phyloP scores from a whole-genome alignment of 2,888 invertebrate genomes.

The Gymnocheta viridis region DNA sequence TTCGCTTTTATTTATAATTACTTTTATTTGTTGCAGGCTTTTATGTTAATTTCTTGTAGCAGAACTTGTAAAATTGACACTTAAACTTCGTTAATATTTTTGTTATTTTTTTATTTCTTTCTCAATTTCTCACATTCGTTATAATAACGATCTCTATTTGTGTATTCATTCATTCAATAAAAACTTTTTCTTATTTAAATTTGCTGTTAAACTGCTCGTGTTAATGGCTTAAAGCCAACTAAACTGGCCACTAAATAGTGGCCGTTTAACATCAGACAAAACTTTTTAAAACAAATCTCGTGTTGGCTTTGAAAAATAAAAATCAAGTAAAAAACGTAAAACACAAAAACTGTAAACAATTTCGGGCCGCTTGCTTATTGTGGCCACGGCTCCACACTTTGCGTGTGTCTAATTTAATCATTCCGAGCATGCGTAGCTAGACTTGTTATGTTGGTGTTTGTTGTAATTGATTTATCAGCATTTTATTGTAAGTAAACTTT shows the following conservation, averaged over 20 bases:
- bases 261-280: conserved; percentile 45
- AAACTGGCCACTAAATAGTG: conserved; percentile 71
- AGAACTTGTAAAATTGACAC: neutral
- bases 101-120: no score
- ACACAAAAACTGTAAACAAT: conserved; percentile 27
- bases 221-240: conserved; percentile 80
- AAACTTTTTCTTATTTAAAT: neutral
- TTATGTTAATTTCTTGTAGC: neutral
- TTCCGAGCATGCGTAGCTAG: conserved; percentile 56
- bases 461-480: neutral
- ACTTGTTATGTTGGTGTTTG: neutral
- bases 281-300: conserved; percentile 47
- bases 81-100: neutral
- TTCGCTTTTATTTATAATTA: conserved; percentile 69
- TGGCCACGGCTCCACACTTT: neutral
- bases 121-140: no score
- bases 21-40: neutral
- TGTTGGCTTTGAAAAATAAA: conserved; percentile 14
- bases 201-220: conserved; percentile 76
- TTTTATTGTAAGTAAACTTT: conserved; percentile 16
- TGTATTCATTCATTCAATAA: neutral
- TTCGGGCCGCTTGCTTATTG: neutral
- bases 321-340: neutral
- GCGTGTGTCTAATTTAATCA: conserved; percentile 22
- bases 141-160: no score